Evolutionary conservation across 2,113 vertebrate species (phyloP), one percentile per base, ranked within the genome.

Genomic region (Zootoca vivipara): DNA sequence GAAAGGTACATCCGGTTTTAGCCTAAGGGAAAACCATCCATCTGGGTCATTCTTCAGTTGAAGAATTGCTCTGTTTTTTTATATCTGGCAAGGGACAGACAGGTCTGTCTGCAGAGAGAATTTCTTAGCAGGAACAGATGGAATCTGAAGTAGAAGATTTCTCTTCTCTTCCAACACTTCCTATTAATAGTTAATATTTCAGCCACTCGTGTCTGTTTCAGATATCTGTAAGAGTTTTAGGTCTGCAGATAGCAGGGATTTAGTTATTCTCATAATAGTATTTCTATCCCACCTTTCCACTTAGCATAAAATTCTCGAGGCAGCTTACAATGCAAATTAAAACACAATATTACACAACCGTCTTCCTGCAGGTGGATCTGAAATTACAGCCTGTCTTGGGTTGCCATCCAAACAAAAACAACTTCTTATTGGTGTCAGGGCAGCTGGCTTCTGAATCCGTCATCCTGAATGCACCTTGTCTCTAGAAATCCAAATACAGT

Each of bases 61-160:
- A 91, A 92, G 88, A 93, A 92, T 87, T 89, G 33, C 56, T 89
- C 42, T 78, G 26, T 3, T 84, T 90, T 90, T 62, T 67, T 82
- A 64, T 4, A 74, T 84, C 56, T 92, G 87, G 80, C 81, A 83
- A 78, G 70, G 62, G 46, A 77, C 86, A 90, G 64, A 78, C 12
- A 33, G 70, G 28, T 69, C 67, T 84, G 18, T 38, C 22, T 46
- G 7, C 4, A 13, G 79, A 83, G 84, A 85, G 80, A 38, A 30
- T 56, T 92, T 92, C 86, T 52, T 87, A 75, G 78, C 56, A 87
- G 62, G 62, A 87, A 82, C 88, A 92, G 67, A 35, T 20, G 82
- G 58, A 35, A 58, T 78, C 73, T 89, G 87, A 93, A 82, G 26
- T 30, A 83, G 46, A 84, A 78, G n/a, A 80, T 40, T 30, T 24